Evolutionary conservation across 2,888 invertebrate genomes (phyloP), one percentile per base, ranked within the genome.

Genomic region (Polydrusus cervinus): DNA sequence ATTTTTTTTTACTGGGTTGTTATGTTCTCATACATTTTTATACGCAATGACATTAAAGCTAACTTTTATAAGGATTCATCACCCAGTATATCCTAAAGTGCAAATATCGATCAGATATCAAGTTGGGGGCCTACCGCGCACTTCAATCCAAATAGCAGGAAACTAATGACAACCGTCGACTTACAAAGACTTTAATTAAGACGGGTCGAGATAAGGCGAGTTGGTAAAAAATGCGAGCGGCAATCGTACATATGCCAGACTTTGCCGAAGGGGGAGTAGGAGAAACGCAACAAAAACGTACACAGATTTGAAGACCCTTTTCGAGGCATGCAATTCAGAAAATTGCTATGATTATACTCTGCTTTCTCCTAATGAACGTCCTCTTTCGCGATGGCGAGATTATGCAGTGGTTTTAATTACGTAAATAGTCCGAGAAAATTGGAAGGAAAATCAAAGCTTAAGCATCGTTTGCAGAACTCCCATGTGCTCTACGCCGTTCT

Each of bases 111-210:
- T 74, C 73, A 67, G 72, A 68, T 71, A 61, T 74, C 61, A 14
- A 57, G 18, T 65, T 71, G 51, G 49, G 66, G 49, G 68, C 62
- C 66, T 74, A 69, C 53, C 61, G 68, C 76, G 76, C 60, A 73
- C 74, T 72, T 64, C 70, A 77, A 77, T 77, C 77, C 76, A 80
- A 81, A 81, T 82, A 80, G 77, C 77, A 69, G 77, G 74, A 77
- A 80, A 81, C 80, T 80, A 82, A 82, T 80, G 82, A 81, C 82
- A 82, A 79, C 79, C 79, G 75, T 78, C 78, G 78, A 76, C 80
- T 75, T 78, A 81, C 82, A 82, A 82, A 82, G 81, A 81, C 82
- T 82, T 82, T 82, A 82, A 82, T 82, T 81, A 82, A 82, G 82
- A 81, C 81, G 79, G 79, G 78, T 78, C 78, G 81, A 80, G 82